These are phyloP conservation scores for Bombus superbus DNA, from an alignment of 1,140 invertebrate species.

Conservation along the genomic window DNA sequence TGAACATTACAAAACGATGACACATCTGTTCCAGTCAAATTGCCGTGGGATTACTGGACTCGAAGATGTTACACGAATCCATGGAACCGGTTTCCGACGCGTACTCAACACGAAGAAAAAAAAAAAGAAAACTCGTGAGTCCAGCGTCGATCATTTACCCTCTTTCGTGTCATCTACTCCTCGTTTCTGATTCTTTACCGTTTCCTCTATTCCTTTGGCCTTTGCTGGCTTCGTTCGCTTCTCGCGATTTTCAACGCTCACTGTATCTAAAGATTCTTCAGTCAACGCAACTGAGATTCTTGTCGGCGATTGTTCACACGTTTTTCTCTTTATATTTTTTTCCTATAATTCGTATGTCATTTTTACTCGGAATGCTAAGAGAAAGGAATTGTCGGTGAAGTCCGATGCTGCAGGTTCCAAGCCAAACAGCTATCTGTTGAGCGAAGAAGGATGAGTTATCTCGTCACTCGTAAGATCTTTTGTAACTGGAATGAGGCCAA, in stretches of 20 bases:
- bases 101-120: slow-evolving; percentile 6
- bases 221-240: neutral
- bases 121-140: slow-evolving; percentile 32
- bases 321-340: neutral
- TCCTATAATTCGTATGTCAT: neutral
- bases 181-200: slow-evolving; percentile 29
- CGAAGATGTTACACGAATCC: slow-evolving; percentile 65
- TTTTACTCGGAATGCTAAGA: neutral
- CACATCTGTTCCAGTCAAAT: slow-evolving; percentile 67
- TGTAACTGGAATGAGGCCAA: slow-evolving; percentile 45
- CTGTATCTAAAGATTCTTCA: neutral
- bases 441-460: slow-evolving; percentile 28
- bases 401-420: neutral
- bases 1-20: slow-evolving; percentile 52
- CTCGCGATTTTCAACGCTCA: neutral
- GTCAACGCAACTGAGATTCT: neutral
- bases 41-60: slow-evolving; percentile 67
- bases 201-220: slow-evolving; percentile 18
- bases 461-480: slow-evolving; percentile 32
- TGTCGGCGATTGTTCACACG: neutral
- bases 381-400: neutral
- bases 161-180: slow-evolving; percentile 19
- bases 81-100: slow-evolving; percentile 58
- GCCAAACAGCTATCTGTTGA: slow-evolving; percentile 2
- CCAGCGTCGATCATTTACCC: slow-evolving; percentile 55